Evolutionary conservation across 1,140 invertebrate species (phyloP), one percentile per base, ranked within the genome.

Genomic region (Xylocopa sonorina): DNA sequence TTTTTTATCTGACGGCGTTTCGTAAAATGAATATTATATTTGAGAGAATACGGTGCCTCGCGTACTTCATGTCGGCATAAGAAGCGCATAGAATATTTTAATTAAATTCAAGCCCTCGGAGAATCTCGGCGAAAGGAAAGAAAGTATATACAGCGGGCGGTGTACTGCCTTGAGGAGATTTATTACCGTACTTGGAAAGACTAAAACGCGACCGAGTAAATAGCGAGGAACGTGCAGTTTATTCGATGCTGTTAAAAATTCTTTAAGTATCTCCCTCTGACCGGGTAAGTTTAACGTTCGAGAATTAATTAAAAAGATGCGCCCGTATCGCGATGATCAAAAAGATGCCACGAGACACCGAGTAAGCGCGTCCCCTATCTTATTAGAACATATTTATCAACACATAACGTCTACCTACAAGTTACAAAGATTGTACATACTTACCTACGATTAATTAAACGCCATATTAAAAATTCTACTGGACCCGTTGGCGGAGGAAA

Each of bases 71-170:
- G 69, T 55, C 71, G 64, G 81, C 53, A 57, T 75, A 68, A 80
- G 77, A 64, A 64, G 77, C 68, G 50, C 77, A 72, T 78, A 72
- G 77, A 78, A 78, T 78, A 78, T 78, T 78, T 84, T 84, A 84
- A 84, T 84, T 84, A 84, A 84, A 84, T 84, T 78, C 55, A 53
- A 53, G 66, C 62, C 58, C 63, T 71, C 60, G 51, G 78, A 84
- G 77, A 72, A 80, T 57, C 51, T 55, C 58, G 53, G 55, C 67
- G 32, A 75, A 60, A 83, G 78, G 71, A 53, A 66, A 80, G 66
- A 76, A 62, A 48, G 64, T 63, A 71, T 72, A 76, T 75, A 67
- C 18, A 60, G 51, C 43, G 60, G 55, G 68, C n/a, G 53, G 68
- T 80, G 41, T 48, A 48, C 60, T 66, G 64, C 81, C 74, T 72